These are phyloP conservation scores for Astyanax mexicanus DNA, from an alignment of 2,797 vertebrate species.

Conservation along the genomic window DNA sequence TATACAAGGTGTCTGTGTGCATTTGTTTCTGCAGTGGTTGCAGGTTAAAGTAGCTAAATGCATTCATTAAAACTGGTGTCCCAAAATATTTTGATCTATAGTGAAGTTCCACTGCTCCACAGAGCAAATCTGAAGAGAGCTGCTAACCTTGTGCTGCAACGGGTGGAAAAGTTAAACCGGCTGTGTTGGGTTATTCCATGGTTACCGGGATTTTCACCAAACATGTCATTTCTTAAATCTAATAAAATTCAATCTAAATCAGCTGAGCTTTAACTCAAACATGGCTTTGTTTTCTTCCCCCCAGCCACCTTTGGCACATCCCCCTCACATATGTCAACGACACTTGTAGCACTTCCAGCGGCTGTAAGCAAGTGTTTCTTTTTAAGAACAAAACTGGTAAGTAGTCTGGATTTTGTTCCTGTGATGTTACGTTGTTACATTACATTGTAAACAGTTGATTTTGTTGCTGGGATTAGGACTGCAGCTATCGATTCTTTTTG, in stretches of 20 bases:
- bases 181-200: neutral
- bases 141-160: neutral
- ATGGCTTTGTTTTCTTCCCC: conserved; percentile 42
- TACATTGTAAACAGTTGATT: neutral
- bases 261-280: neutral
- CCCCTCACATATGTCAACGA: conserved; percentile 88
- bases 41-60: too few species aligned
- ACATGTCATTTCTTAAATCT: neutral
- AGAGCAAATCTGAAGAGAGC: too few species aligned
- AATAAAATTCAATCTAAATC: neutral
- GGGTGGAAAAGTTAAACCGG: neutral
- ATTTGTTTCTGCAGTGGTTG: too few species aligned
- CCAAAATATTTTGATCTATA: too few species aligned
- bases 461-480: neutral
- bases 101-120: too few species aligned
- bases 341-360: conserved; percentile 75
- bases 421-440: neutral
- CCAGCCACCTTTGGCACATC: conserved; percentile 89
- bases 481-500: too few species aligned
- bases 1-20: too few species aligned
- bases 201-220: neutral
- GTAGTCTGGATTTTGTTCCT: neutral
- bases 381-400: conserved; percentile 87
- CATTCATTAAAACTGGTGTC: too few species aligned
- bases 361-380: conserved; percentile 76